Conservation (phyloP, 1,140 invertebrate genomes). For the Saccostrea cuccullata region DNA sequence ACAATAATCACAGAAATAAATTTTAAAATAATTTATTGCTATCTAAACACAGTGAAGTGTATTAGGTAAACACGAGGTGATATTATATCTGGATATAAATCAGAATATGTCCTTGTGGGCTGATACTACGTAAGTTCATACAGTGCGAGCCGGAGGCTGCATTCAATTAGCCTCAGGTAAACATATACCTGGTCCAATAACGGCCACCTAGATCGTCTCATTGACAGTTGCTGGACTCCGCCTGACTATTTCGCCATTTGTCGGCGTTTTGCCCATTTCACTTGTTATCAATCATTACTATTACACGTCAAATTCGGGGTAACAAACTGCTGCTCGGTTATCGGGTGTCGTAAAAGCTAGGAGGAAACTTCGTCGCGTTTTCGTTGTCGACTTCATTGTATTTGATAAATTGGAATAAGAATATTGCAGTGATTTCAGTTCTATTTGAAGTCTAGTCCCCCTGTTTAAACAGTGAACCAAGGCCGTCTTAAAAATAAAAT, state of each 20-base stretch:
- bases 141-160: constrained; percentile 21
- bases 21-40: neutral
- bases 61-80: neutral
- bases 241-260: constrained; percentile 32
- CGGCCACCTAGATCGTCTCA: constrained; percentile 31
- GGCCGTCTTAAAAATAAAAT: neutral
- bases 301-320: constrained; percentile 16
- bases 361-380: constrained; percentile 9
- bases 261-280: constrained; percentile 32
- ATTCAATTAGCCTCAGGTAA: constrained; percentile 40
- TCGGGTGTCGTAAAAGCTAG: constrained; percentile 20
- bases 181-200: neutral
- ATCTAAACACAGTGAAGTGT: neutral
- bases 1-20: neutral
- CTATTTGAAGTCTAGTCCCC: neutral
- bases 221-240: constrained; percentile 23
- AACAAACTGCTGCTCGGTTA: neutral
- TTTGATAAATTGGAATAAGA: neutral
- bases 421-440: neutral
- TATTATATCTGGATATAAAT: neutral
- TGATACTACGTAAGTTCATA: neutral
- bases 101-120: constrained; percentile 2
- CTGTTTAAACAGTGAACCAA: neutral
- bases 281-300: constrained; percentile 22
- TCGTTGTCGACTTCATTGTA: neutral